These are phyloP conservation scores for Drosophila repleta DNA, from an alignment of 1,140 invertebrate species.

Conservation along the genomic window DNA sequence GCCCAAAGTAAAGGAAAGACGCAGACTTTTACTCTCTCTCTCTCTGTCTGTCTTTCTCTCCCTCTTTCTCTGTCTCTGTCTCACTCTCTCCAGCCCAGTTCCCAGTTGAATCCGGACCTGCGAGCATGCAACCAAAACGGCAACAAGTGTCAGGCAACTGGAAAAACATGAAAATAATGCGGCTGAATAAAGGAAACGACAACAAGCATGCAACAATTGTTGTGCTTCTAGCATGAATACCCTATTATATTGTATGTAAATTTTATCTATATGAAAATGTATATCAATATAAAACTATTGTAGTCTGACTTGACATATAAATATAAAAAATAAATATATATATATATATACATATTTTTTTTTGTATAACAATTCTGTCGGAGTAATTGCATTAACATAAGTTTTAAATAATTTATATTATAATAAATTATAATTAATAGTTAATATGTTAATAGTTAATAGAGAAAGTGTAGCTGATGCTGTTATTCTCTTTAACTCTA, in stretches of 20 bases:
- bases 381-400: too few species aligned
- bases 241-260: background rate
- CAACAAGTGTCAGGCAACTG: conserved; percentile 37
- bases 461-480: too few species aligned
- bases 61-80: background rate
- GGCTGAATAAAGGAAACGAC: conserved; percentile 11
- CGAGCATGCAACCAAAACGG: conserved; percentile 37
- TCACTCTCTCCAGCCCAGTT: conserved; percentile 15
- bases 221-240: background rate
- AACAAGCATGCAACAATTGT: background rate
- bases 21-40: background rate
- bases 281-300: too few species aligned
- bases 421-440: too few species aligned
- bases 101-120: conserved; percentile 29
- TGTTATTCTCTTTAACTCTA: too few species aligned
- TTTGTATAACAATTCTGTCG: too few species aligned
- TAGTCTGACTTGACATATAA: too few species aligned
- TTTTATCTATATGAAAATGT: too few species aligned
- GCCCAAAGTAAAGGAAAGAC: conserved; percentile 10
- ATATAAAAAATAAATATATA: too few species aligned
- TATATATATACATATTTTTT: too few species aligned
- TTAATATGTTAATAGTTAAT: too few species aligned
- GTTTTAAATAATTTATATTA: too few species aligned
- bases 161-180: conserved; percentile 48
- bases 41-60: background rate